A percentile compares a stretch with the other conserved stretches of the same genome.
These are phyloP conservation scores for Sepioteuthis lessoniana DNA, from an alignment of 2,888 invertebrate genomes.

Conservation along the genomic window DNA sequence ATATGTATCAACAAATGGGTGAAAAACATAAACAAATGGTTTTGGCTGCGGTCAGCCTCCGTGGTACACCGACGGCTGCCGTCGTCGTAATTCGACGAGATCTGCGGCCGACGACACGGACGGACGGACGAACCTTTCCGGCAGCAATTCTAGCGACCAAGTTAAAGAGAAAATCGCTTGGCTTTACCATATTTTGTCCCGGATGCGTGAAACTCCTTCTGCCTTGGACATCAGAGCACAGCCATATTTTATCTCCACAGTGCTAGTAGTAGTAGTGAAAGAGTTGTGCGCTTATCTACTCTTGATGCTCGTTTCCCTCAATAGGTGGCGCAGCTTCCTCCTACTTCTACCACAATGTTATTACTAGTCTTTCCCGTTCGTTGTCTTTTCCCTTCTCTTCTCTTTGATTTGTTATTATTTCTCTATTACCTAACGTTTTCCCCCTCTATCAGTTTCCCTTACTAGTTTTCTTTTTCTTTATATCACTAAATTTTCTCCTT, in stretches of 20 bases:
- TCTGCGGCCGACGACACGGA: constrained; percentile 21
- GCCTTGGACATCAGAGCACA: constrained; percentile 37
- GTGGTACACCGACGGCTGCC: constrained; percentile 13
- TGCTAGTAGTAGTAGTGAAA: constrained; percentile 37
- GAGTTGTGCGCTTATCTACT: neutral
- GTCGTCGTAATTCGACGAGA: constrained; percentile 33
- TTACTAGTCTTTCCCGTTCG: neutral
- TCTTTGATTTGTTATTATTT: neutral
- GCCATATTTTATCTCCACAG: constrained; percentile 46
- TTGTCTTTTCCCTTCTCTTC: neutral
- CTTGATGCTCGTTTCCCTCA: neutral
- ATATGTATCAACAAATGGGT: constrained; percentile 33
- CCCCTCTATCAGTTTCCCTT: neutral
- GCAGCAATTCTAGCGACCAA: constrained; percentile 1
- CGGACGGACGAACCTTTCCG: constrained; percentile 33
- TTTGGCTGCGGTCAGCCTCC: constrained; percentile 33
- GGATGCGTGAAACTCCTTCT: constrained; percentile 34
- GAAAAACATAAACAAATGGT: constrained; percentile 23
- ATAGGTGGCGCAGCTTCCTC: neutral
- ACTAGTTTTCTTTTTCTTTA: neutral
- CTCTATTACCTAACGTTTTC: neutral
- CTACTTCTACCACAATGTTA: neutral
- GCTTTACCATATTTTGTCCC: constrained; percentile 33
- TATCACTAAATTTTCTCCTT: neutral
- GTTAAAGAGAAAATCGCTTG: constrained; percentile 33